Conservation (phyloP, 35 echinoderm and acorn worm genomes). For the Anneissia japonica region DNA sequence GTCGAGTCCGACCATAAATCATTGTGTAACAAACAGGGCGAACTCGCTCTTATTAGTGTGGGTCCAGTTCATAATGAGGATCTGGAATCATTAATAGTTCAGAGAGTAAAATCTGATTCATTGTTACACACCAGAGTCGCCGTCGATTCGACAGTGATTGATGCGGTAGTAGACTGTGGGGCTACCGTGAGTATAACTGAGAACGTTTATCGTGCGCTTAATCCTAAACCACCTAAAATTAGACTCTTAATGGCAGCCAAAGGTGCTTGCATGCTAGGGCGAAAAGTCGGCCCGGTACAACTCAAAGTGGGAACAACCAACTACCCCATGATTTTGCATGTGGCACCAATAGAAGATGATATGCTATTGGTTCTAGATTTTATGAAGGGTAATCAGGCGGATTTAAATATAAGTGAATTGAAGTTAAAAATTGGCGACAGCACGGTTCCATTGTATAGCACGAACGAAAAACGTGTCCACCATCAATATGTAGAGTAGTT, state of each 20-base stretch:
- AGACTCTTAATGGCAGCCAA: neutral
- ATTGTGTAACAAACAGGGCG: no score
- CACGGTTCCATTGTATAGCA: neutral
- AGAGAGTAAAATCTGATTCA: neutral
- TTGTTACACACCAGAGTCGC: neutral
- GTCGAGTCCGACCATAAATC: no score
- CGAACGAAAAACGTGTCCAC: neutral
- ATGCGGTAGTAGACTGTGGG: neutral
- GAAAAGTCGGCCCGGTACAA: neutral
- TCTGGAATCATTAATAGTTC: neutral
- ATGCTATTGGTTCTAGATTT: conserved; percentile 14
- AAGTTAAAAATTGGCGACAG: neutral
- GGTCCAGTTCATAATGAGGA: no score
- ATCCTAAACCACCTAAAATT: neutral
- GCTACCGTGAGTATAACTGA: neutral
- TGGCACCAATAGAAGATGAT: conserved; percentile 17
- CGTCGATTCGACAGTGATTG: neutral
- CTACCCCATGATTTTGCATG: neutral
- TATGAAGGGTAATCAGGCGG: neutral
- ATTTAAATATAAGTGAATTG: neutral
- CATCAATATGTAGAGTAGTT: neutral
- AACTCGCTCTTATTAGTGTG: no score
- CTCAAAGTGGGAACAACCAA: neutral
- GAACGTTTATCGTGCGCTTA: neutral
- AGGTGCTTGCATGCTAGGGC: neutral